phyloP scores from a whole-genome alignment of 2,888 invertebrate genomes.

The Vanessa cardui region DNA sequence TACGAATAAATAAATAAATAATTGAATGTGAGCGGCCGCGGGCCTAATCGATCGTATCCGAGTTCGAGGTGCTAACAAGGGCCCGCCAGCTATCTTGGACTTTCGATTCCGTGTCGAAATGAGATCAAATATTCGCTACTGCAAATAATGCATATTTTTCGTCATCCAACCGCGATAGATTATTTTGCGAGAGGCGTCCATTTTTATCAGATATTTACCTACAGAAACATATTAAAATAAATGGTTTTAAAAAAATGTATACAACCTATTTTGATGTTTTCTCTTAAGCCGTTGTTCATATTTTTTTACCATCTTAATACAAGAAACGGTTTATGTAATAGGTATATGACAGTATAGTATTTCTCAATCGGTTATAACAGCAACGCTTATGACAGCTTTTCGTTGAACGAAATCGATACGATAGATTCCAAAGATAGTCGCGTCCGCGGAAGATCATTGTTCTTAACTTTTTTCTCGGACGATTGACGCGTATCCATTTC shows the following conservation, averaged over 20 bases:
- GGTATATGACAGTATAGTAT: slow-evolving; percentile 1
- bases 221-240: too few relatives aligned
- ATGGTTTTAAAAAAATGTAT: too few relatives aligned
- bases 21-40: slow-evolving; percentile 82
- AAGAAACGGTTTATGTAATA: background rate
- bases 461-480: slow-evolving; percentile 63
- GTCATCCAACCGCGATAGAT: background rate
- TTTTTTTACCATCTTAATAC: background rate
- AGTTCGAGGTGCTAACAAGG: slow-evolving; percentile 79
- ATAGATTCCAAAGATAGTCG: slow-evolving; percentile 61
- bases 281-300: too few relatives aligned
- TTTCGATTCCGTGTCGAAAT: slow-evolving; percentile 37
- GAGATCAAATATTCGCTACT: slow-evolving; percentile 36
- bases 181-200: background rate
- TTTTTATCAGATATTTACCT: too few relatives aligned
- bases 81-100: slow-evolving; percentile 37
- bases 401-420: slow-evolving; percentile 60
- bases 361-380: slow-evolving; percentile 11
- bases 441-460: slow-evolving; percentile 69
- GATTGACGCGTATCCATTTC: slow-evolving; percentile 81
- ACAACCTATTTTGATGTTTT: too few relatives aligned
- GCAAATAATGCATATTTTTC: slow-evolving; percentile 11
- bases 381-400: slow-evolving; percentile 20
- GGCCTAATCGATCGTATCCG: slow-evolving; percentile 76
- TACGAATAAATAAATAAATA: slow-evolving; percentile 84